Conservation (phyloP, 2,113 vertebrate genomes). For the Mustelus asterias region DNA sequence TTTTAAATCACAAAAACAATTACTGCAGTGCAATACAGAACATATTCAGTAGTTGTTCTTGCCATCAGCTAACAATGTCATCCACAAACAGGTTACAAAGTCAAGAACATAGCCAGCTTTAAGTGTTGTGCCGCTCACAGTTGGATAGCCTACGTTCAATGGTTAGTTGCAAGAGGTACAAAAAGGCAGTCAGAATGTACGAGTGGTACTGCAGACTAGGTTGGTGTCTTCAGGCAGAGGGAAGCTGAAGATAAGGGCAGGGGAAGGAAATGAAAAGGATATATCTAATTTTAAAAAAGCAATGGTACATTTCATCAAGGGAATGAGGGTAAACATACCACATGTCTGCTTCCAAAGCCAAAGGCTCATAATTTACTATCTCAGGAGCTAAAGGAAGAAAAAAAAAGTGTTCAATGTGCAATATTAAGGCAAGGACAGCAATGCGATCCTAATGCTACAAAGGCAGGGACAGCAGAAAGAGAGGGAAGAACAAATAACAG, state of each 20-base stretch:
- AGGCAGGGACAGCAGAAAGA: not conserved
- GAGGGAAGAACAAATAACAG: not conserved
- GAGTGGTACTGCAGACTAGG: not conserved
- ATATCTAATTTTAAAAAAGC: not conserved
- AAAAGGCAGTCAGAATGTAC: not conserved
- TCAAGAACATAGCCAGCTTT: not conserved
- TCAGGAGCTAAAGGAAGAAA: conserved; percentile 72
- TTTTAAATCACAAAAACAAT: not conserved
- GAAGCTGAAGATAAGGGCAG: not conserved
- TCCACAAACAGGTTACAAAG: not conserved
- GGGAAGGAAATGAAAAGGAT: not conserved
- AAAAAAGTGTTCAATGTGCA: conserved; percentile 33
- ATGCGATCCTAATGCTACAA: not conserved
- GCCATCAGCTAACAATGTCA: not conserved
- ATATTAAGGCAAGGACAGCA: not conserved
- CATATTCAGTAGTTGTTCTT: not conserved
- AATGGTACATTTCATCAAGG: not conserved
- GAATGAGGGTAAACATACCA: conserved; percentile 66
- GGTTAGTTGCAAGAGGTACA: not conserved
- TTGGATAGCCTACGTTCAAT: not conserved
- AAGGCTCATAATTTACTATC: conserved; percentile 94
- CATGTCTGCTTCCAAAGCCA: conserved; percentile 94
- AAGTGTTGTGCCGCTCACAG: not conserved
- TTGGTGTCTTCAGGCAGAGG: not conserved
- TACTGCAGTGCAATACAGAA: not conserved